A percentile compares a stretch with the other conserved stretches of the same genome.
Evolutionary conservation across 2,797 vertebrate species (phyloP).

Genomic region (Thripadectes ignobilis): DNA sequence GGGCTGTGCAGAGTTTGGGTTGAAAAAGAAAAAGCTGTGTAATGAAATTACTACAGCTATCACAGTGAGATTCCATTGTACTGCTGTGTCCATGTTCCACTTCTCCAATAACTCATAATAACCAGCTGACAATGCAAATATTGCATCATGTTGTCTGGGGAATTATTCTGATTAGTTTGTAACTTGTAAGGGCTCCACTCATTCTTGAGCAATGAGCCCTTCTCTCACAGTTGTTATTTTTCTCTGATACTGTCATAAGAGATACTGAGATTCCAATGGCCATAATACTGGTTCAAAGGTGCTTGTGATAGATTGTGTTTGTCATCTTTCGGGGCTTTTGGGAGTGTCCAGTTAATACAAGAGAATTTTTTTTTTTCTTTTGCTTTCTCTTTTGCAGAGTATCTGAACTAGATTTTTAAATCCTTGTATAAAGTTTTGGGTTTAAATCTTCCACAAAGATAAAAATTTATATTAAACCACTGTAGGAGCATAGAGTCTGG

Average conservation of each 20-base stretch:
- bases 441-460: not conserved
- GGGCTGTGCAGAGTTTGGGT: not conserved
- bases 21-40: constrained; percentile 9
- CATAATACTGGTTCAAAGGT: constrained; percentile 19
- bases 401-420: not conserved
- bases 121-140: constrained; percentile 57
- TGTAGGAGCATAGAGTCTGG: not conserved
- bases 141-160: not conserved
- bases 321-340: not conserved
- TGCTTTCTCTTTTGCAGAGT: not conserved
- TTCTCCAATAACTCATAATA: constrained; percentile 37
- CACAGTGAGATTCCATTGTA: not conserved
- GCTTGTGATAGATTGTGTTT: not conserved
- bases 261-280: not conserved
- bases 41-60: not conserved
- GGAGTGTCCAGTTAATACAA: not conserved
- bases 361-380: not conserved
- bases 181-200: not conserved
- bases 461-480: not conserved
- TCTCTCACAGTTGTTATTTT: not conserved
- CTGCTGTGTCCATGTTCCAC: not conserved
- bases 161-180: constrained; percentile 12
- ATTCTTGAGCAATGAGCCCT: not conserved
- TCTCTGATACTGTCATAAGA: not conserved
- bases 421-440: not conserved